phyloP scores from a whole-genome alignment of 2,113 vertebrate genomes.

The Hyaena hyaena region DNA sequence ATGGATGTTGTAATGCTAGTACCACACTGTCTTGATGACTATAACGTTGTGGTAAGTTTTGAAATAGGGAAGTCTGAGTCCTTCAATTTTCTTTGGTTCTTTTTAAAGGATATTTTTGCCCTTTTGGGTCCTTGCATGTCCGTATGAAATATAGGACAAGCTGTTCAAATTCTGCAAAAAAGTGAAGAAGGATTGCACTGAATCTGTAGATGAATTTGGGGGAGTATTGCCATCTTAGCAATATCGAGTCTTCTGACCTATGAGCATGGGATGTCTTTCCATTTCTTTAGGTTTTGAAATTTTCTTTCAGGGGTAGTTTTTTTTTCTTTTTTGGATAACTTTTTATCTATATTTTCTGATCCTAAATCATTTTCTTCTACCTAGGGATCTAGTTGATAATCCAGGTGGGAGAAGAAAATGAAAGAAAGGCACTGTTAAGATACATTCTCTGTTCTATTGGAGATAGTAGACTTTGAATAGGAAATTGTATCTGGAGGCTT shows the following conservation, averaged over 20 bases:
- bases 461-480: conserved; percentile 6
- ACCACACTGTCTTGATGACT: background rate
- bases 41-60: background rate
- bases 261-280: background rate
- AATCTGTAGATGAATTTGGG: background rate
- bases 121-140: conserved; percentile 30
- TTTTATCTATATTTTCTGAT: conserved; percentile 26
- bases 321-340: background rate
- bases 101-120: conserved; percentile 31
- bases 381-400: conserved; percentile 29
- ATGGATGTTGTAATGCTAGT: background rate
- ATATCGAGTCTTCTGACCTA: background rate
- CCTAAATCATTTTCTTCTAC: conserved; percentile 9
- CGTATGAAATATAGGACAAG: conserved; percentile 21
- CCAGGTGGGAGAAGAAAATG: background rate
- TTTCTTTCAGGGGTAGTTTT: background rate
- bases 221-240: background rate
- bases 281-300: conserved; percentile 32
- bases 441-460: background rate
- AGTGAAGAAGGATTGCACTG: background rate
- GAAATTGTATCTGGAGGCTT: background rate
- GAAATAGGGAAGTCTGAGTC: background rate
- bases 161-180: conserved; percentile 31
- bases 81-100: conserved; percentile 12
- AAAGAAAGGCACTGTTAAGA: conserved; percentile 42